These are phyloP conservation scores for Brachionus asplanchnoidis DNA, from an alignment of 1,140 invertebrate genomes.

Conservation along the genomic window DNA sequence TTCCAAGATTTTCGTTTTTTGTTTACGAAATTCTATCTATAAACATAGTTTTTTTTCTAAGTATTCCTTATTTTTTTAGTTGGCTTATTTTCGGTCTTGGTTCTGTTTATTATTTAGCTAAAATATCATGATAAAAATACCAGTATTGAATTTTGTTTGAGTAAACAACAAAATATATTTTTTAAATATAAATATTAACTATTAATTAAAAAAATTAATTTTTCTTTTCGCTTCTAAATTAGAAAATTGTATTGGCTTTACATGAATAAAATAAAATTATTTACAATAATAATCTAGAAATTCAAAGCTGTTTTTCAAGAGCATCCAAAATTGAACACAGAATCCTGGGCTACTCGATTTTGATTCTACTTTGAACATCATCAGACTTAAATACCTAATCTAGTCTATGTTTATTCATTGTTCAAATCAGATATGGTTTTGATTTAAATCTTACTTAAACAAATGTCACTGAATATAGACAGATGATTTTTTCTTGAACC, in stretches of 20 bases:
- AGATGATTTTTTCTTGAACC: neutral
- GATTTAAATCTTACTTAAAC: neutral
- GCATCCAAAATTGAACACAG: neutral
- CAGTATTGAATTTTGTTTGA: neutral
- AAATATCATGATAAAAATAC: conserved; percentile 30
- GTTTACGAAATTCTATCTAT: neutral
- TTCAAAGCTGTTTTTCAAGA: neutral
- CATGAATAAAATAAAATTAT: neutral
- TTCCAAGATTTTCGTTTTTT: neutral
- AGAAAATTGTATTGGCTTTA: neutral
- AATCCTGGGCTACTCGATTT: neutral
- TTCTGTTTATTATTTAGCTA: neutral
- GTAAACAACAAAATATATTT: conserved; percentile 20
- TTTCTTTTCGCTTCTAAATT: neutral
- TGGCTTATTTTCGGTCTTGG: neutral
- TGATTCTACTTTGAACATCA: neutral
- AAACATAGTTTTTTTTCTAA: neutral
- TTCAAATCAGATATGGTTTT: neutral
- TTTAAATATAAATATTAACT: conserved; percentile 31
- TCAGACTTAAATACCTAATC: conserved; percentile 25
- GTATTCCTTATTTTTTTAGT: neutral
- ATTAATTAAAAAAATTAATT: conserved; percentile 38
- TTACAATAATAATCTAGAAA: neutral
- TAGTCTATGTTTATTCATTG: neutral
- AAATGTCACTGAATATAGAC: conserved; percentile 28